A percentile compares a stretch with the other conserved stretches of the same genome.
These are phyloP conservation scores for Boloria euphrosyne DNA, from an alignment of 2,888 invertebrate genomes.

Conservation along the genomic window DNA sequence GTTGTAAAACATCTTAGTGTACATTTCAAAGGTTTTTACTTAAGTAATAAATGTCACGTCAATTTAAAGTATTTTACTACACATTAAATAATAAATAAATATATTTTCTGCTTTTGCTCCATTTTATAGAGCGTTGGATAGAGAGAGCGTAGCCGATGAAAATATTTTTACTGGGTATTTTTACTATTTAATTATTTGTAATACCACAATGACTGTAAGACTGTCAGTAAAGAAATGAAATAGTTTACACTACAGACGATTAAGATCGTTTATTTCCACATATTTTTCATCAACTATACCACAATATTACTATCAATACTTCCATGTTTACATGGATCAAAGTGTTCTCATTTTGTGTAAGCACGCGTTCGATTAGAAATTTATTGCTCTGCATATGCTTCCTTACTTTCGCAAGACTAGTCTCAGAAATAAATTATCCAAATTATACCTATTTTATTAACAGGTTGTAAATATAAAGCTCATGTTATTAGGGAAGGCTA, in stretches of 20 bases:
- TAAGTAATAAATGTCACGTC: neutral
- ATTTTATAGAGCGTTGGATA: neutral
- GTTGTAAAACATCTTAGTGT: too few species aligned
- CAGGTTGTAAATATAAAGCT: constrained; percentile 3
- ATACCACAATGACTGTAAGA: too few species aligned
- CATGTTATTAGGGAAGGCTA: neutral
- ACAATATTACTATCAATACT: constrained; percentile 39
- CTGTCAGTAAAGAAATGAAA: too few species aligned
- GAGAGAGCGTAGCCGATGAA: too few species aligned
- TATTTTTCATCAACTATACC: constrained; percentile 1
- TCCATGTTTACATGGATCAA: constrained; percentile 49
- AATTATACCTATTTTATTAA: constrained; percentile 14
- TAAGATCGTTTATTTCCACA: constrained; percentile 4
- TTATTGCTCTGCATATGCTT: constrained; percentile 63
- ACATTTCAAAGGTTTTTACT: neutral
- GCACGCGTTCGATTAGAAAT: constrained; percentile 60
- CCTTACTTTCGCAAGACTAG: constrained; percentile 61
- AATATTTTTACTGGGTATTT: too few species aligned
- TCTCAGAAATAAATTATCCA: constrained; percentile 43
- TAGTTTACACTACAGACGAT: neutral
- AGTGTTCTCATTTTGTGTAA: constrained; percentile 60
- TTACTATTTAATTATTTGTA: too few species aligned
- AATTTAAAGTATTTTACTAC: constrained; percentile 17
- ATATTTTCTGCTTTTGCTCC: constrained; percentile 4
- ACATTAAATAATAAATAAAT: constrained; percentile 16